Evolutionary conservation across 1,140 invertebrate species (phyloP), one percentile per base, ranked within the genome.

Genomic region (Halotydeus destructor): DNA sequence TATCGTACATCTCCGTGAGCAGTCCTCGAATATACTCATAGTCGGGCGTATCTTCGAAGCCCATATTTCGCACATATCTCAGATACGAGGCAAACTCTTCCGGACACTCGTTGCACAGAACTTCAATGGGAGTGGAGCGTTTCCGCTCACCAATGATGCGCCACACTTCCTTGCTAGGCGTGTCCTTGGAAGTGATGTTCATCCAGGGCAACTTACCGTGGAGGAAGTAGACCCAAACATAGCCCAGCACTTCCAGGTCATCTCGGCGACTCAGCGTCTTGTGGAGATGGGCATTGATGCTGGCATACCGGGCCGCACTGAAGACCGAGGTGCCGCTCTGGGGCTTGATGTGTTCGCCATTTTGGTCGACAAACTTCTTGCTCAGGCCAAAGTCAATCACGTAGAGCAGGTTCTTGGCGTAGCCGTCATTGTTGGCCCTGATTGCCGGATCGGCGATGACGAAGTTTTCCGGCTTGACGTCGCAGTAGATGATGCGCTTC

Each of bases 221-320:
- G 57, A 98, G 69, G 68, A 99, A 99, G 70, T 99, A 99, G 91
- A 99, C 97, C 68, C 98, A 98, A 89, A 99, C 97, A 69, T 99
- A 91, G 47, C 94, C 94, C 50, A 99, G 67, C 43, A 93, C 91
- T 67, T 99, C 94, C 57, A 99, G 69, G 69, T 99, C 94, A 66
- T 99, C 94, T 60, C 94, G 71, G 60, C 94, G 72, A 57, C 88
- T 96, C 76, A 98, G 94, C 68, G n/a, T n/a, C n/a, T n/a, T n/a
- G n/a, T n/a, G n/a, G n/a, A n/a, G n/a, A n/a, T n/a, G n/a, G n/a
- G n/a, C n/a, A n/a, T n/a, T n/a, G n/a, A n/a, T n/a, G n/a, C n/a
- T n/a, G n/a, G n/a, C n/a, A n/a, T n/a, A n/a, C n/a, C n/a, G n/a
- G n/a, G n/a, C n/a, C n/a, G n/a, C n/a, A n/a, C n/a, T n/a, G n/a